phyloP scores from a whole-genome alignment of 2,888 invertebrate genomes.

The Cheilosia vulpina region DNA sequence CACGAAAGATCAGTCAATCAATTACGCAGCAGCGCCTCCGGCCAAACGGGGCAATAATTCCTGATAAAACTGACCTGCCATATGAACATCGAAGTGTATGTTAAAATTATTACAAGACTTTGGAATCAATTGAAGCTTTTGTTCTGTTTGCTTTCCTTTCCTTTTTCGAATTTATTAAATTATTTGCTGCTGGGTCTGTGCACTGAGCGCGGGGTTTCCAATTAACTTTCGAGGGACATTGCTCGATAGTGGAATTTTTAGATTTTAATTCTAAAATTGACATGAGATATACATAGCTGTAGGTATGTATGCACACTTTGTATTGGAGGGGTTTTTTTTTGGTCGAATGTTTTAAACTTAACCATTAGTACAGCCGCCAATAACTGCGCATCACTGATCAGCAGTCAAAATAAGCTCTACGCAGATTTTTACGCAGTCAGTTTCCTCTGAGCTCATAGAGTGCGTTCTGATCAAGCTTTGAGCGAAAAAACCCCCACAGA shows the following conservation, averaged over 20 bases:
- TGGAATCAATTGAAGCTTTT: conserved; percentile 21
- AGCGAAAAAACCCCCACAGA: too few relatives aligned
- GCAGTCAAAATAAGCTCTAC: too few relatives aligned
- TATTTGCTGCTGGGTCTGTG: conserved; percentile 3
- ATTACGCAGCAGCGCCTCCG: conserved; percentile 5
- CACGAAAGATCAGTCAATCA: conserved; percentile 21
- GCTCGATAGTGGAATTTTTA: neutral
- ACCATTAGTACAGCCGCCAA: too few relatives aligned
- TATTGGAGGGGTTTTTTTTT: too few relatives aligned
- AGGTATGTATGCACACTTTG: too few relatives aligned
- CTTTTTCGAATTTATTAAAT: conserved; percentile 20
- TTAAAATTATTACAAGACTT: conserved; percentile 23
- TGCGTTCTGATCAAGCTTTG: too few relatives aligned
- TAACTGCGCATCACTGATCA: too few relatives aligned
- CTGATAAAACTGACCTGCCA: conserved; percentile 39
- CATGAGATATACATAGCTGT: too few relatives aligned
- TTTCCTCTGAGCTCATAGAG: too few relatives aligned
- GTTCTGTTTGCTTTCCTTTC: neutral
- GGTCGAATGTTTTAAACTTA: too few relatives aligned
- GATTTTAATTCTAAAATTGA: neutral
- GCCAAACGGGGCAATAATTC: conserved; percentile 3
- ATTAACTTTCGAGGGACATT: conserved; percentile 3
- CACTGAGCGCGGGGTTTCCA: conserved; percentile 1
- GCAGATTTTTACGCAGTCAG: too few relatives aligned
- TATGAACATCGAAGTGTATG: conserved; percentile 3